Base-by-base conservation (phyloP, 2,113 vertebrate genomes). In the Origma solitaria region DNA sequence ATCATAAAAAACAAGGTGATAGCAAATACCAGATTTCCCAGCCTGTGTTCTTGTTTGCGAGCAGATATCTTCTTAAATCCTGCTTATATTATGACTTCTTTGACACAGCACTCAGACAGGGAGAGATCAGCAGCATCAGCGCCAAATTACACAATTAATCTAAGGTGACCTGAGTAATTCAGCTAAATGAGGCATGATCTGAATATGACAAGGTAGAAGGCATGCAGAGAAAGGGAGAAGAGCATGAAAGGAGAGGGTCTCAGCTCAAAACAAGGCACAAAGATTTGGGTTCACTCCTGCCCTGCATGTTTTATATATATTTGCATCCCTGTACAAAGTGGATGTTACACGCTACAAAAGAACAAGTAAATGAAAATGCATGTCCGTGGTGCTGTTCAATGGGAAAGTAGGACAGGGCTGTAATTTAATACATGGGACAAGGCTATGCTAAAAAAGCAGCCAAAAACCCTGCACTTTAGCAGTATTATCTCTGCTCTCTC, bases 111-210 rank as follows among this genome's bases (percentile, higher is more conserved):
- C 33, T 95, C 85, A 60, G 66, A 70, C 2, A 73, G 42, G 70
- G 84, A 66, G 85, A 40, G 66, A 90, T 90, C 78, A 81, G 79
- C n/a, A 3, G 35, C 62, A 77, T 85, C 84, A 70, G 54, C 90
- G 92, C 92, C 75, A 94, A 95, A 94, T 53, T 93, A 37, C 64
- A 90, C 83, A 77, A 93, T 96, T 96, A 97, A 94, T 97, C 82
- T 93, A 81, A 96, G 90, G 93, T 90, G 92, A 95, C 94, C 94
- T 80, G 84, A 87, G 91, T 94, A 94, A 95, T 94, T 85, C 91
- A 92, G 87, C 87, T 96, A 94, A 95, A 96, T 83, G 94, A 94
- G 60, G 87, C 79, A 65, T 90, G 93, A 86, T 95, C 71, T 83
- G 94, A 86, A 73, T 83, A 94, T 83, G 93, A 88, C 88, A 88